Evolutionary conservation across 2,113 vertebrate species (phyloP), one percentile per base, ranked within the genome.

Genomic region (Ageneiosus marmoratus): DNA sequence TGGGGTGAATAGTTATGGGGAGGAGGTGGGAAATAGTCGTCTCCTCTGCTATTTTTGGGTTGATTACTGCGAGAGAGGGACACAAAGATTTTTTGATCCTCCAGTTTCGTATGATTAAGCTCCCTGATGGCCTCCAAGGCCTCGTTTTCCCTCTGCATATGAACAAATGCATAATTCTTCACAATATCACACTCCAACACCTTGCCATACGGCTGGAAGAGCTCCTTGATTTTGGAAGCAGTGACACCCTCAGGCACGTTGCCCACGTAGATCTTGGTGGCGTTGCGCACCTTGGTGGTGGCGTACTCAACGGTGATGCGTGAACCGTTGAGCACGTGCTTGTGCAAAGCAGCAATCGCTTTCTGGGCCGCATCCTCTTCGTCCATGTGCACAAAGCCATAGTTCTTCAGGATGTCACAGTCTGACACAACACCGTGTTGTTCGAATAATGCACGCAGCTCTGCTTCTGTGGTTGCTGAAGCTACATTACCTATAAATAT

Each of bases 221-320:
- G 89, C 88, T 94, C 91, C 82, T 91, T 91, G 41, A 94, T 88
- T 86, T 92, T 90, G 69, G 87, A 77, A 0, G 90, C 92, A 4
- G 92, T 90, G n/a, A 90, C 92, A n/a, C 90, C 88, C 77, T 90
- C 90, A 0, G 92, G 90, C 16, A 94, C 89, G n/a, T 94, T 94
- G 80, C 93, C 93, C 82, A 94, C 93, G 32, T 93, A 93, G 87
- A 94, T 92, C 87, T 94, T 94, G 86, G 92, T 92, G 86, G 93
- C 92, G 20, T 93, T 93, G 83, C 92, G 93, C 86, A 92, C 92
- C 86, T 92, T 93, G 24, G 93, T 92, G 74, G 92, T 94, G 80
- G 93, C 92, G 9, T 91, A 93, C 58, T 92, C 91, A 53, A 94
- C 93, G 0, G 92, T 94, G 81, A 94, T 89, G 84, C 88, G 89